Evolutionary conservation across 1,140 invertebrate genomes (phyloP).

Genomic region (Parapsyche elsis): DNA sequence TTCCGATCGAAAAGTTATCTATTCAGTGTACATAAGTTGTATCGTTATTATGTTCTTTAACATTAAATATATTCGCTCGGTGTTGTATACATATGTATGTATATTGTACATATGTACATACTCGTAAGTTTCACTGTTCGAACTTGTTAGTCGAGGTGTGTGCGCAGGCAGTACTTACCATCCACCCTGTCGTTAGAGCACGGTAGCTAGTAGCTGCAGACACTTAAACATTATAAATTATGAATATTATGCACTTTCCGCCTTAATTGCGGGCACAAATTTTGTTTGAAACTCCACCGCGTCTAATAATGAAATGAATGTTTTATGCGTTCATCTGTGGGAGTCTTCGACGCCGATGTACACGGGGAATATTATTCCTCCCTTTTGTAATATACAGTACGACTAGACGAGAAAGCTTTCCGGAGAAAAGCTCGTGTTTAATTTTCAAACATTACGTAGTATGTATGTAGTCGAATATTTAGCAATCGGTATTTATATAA

Average conservation of each 20-base stretch:
- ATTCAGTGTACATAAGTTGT: no score
- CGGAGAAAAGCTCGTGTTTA: neutral
- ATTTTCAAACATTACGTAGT: no score
- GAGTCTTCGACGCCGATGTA: constrained; percentile 7
- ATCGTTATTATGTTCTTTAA: no score
- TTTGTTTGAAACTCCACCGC: constrained; percentile 49
- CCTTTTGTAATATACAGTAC: constrained; percentile 20
- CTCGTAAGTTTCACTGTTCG: no score
- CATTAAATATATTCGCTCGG: no score
- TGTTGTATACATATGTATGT: no score
- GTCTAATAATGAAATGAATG: constrained; percentile 53
- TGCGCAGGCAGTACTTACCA: neutral
- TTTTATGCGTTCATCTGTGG: constrained; percentile 52
- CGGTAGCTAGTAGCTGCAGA: neutral
- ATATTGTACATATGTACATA: no score
- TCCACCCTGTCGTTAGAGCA: neutral
- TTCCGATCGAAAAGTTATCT: no score
- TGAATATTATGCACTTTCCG: constrained; percentile 50
- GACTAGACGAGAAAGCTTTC: no score
- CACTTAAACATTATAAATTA: constrained; percentile 54
- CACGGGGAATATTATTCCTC: constrained; percentile 23
- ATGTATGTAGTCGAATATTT: no score
- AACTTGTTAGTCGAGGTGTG: no score
- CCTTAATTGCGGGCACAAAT: constrained; percentile 55
- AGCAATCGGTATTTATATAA: no score